Evolutionary conservation across 2,797 vertebrate species (phyloP).

Genomic region (Dicrostonyx torquatus): DNA sequence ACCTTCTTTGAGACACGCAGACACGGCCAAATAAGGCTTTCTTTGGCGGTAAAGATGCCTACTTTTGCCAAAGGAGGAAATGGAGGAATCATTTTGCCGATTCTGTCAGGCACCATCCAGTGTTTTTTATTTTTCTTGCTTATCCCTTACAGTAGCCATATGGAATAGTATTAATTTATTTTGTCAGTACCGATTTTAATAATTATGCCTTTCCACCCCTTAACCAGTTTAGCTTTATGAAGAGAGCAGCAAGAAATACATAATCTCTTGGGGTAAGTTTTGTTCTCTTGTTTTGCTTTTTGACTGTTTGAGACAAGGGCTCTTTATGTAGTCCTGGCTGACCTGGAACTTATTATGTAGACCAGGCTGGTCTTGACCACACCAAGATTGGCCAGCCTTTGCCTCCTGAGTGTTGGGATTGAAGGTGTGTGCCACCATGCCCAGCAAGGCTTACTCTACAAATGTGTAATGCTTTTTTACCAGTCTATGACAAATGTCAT

Average conservation of each 20-base stretch:
- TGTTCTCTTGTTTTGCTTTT: not conserved
- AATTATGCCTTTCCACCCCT: not conserved
- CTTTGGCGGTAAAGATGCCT: not conserved
- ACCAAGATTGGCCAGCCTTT: no score
- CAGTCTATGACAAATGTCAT: not conserved
- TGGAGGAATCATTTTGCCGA: not conserved
- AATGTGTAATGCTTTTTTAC: not conserved
- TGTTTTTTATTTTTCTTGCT: not conserved
- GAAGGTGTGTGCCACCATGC: not conserved
- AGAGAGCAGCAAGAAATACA: not conserved
- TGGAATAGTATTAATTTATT: not conserved
- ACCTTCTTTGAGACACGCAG: not conserved
- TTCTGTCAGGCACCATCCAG: not conserved
- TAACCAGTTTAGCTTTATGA: not conserved
- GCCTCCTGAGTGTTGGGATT: not conserved
- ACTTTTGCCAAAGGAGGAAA: conserved; percentile 30
- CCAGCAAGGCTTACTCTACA: not conserved
- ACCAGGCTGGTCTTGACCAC: not conserved
- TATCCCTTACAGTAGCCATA: not conserved
- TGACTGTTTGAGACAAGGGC: not conserved
- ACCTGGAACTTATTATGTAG: not conserved
- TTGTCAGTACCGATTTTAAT: not conserved
- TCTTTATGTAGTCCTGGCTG: not conserved
- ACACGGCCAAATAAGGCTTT: not conserved
- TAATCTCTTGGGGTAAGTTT: not conserved